Base-by-base conservation (phyloP, 2,113 vertebrate species). In the Dermatemys mawii region DNA sequence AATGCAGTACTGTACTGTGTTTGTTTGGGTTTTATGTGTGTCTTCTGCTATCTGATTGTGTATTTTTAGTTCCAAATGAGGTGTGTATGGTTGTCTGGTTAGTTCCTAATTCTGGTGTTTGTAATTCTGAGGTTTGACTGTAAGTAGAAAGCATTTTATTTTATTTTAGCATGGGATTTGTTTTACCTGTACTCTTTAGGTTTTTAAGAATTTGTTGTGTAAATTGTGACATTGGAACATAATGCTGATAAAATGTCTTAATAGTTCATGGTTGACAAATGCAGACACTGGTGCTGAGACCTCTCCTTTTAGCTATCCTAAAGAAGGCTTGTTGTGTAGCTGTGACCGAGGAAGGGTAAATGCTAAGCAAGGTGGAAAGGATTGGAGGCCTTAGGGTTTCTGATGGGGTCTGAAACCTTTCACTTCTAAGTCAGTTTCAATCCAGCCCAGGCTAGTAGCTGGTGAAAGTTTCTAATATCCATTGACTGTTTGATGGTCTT, bases 381-480 rank as follows among this genome's bases (percentile, higher is more conserved):
- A 32, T 2, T 1, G 8, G 78, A 93, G 24, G 51, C 51, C 85
- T 80, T 51, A 55, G 26, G 51, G 16, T 96, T 90, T 90, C 29
- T 41, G n/a, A 87, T 93, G 55, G 49, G 70, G 27, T 81, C 41
- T 53, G 73, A 51, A 93, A 93, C 50, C 38, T 93, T 88, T 93
- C 54, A 27, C 2, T 93, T 81, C 87, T 90, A 83, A 57, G 84
- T 80, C 79, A 21, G 38, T 85, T 8, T 73, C 70, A 78, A 84
- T 95, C 86, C 78, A 53, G 95, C 49, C 63, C 97, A 94, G 94
- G 95, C 53, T 84, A 88, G 46, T 93, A 86, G 80, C 87, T 96
- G 92, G 90, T 93, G 93, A 85, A 92, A 86, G 44, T 53, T 96
- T 84, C 78, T 88, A 57, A 38, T 78, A 12, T 94, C 78, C 78